phyloP scores from a whole-genome alignment of 2,888 invertebrate species.

The Nysson spinosus region DNA sequence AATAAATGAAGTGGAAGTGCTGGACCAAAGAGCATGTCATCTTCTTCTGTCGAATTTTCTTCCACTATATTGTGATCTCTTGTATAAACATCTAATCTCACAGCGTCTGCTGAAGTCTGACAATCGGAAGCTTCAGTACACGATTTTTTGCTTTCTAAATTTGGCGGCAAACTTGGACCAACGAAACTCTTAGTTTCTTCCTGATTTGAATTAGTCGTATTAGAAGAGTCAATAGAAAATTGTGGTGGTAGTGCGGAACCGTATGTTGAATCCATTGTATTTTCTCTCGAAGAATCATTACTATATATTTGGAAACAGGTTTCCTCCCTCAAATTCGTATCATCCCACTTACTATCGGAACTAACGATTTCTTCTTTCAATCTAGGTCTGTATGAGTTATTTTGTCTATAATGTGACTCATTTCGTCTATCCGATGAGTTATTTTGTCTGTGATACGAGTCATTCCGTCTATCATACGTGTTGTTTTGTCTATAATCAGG shows the following conservation, averaged over 20 bases:
- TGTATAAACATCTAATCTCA: no score
- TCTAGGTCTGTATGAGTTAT: constrained; percentile 11
- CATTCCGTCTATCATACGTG: no score
- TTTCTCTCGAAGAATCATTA: constrained; percentile 8
- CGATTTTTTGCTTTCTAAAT: constrained; percentile 20
- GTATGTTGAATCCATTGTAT: constrained; percentile 31
- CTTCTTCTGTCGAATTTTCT: constrained; percentile 18
- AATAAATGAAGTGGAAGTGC: constrained; percentile 73
- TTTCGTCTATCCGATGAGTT: no score
- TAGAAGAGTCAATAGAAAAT: constrained; percentile 9
- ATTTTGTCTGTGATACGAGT: no score
- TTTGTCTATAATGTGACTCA: no score
- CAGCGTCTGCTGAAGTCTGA: no score
- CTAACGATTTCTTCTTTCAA: constrained; percentile 22
- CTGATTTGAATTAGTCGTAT: constrained; percentile 3
- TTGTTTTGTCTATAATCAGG: no score
- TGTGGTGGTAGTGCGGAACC: constrained; percentile 60
- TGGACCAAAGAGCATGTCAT: constrained; percentile 69
- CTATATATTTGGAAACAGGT: constrained; percentile 21
- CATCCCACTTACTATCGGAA: constrained; percentile 19
- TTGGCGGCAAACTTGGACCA: constrained; percentile 74
- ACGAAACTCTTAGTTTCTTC: constrained; percentile 20
- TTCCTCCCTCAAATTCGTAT: constrained; percentile 11
- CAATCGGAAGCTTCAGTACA: background rate
- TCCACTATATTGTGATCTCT: background rate